A percentile compares a stretch with the other conserved stretches of the same genome.
These are phyloP conservation scores for human DNA, from an alignment of 2,113 vertebrate species.

Conservation along the genomic window GRCh38 chr1:113518001-113518500, in stretches of 20 bases:
- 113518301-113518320: background rate
- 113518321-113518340: background rate
- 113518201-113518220: background rate
- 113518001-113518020: background rate
- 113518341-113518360: background rate
- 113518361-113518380: background rate
- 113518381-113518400: constrained; percentile 9
- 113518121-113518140: background rate
- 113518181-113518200: background rate
- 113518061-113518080: background rate
- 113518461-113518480: background rate
- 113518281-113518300: background rate
- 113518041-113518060: background rate
- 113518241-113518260: background rate
- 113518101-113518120: background rate
- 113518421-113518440: background rate
- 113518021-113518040: background rate
- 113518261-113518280: background rate
- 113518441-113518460: background rate
- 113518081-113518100: background rate
- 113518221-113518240: background rate
- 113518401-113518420: background rate
- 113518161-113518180: background rate
- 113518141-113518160: background rate
- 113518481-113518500: background rate